Percentiles rank a stretch among this genome's conserved stretches.
phyloP scores from a whole-genome alignment of 2,888 invertebrate species.

The Scrobipalpa costella region DNA sequence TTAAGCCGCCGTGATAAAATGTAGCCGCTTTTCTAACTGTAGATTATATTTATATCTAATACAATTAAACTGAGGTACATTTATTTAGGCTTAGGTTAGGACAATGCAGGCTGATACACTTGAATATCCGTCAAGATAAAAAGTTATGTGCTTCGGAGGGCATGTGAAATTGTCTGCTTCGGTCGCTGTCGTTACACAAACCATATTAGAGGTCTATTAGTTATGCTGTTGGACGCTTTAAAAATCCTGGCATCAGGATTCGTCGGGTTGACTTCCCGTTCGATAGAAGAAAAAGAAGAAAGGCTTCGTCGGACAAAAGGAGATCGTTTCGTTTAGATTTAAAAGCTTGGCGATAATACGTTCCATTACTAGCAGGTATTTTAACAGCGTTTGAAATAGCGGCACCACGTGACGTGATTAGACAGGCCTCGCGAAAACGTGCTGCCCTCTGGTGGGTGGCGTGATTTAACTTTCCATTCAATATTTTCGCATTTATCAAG shows the following conservation, averaged over 20 bases:
- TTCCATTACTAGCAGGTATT: background rate
- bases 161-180: too few relatives aligned
- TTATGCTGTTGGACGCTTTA: too few relatives aligned
- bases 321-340: background rate
- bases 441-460: background rate
- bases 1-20: slow-evolving; percentile 26
- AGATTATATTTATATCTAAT: slow-evolving; percentile 8
- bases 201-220: too few relatives aligned
- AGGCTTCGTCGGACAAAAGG: background rate
- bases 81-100: background rate
- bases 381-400: slow-evolving; percentile 10
- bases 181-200: too few relatives aligned
- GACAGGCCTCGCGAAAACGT: slow-evolving; percentile 14
- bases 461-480: background rate
- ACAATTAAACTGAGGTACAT: background rate
- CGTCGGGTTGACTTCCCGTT: too few relatives aligned
- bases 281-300: too few relatives aligned
- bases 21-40: slow-evolving; percentile 9
- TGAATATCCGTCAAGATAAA: too few relatives aligned
- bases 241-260: too few relatives aligned
- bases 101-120: too few relatives aligned
- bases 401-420: slow-evolving; percentile 13
- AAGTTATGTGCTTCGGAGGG: too few relatives aligned
- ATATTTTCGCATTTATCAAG: background rate
- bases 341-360: slow-evolving; percentile 1